A percentile compares a stretch with the other conserved stretches of the same genome.
Evolutionary conservation across 2,888 invertebrate species (phyloP).

Genomic region (Cloeon dipterum): DNA sequence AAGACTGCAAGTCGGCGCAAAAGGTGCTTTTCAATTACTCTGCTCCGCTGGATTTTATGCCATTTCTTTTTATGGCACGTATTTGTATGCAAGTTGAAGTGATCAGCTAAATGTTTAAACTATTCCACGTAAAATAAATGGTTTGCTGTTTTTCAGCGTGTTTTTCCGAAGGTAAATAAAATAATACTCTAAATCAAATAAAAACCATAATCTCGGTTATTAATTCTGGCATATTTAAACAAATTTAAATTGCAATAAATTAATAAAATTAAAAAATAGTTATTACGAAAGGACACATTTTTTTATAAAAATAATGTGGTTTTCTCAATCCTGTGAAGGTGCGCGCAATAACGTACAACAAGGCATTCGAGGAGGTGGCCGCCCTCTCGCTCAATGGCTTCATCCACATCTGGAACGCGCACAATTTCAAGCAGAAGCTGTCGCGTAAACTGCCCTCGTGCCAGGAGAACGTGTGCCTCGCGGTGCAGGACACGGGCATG

Average conservation of each 20-base stretch:
- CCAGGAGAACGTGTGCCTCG: conserved; percentile 83
- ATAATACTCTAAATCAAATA: no score
- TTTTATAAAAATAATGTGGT: background rate
- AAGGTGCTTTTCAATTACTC: no score
- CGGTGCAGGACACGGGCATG: conserved; percentile 62
- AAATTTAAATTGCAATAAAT: no score
- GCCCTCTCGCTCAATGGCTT: conserved; percentile 81
- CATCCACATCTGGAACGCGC: conserved; percentile 83
- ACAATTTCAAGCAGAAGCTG: conserved; percentile 68
- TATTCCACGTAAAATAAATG: no score
- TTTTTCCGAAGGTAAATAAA: no score
- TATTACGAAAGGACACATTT: background rate
- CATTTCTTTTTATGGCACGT: conserved; percentile 10
- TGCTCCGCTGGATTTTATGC: background rate
- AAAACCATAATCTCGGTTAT: no score
- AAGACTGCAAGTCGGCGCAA: conserved; percentile 57
- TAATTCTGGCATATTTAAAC: no score
- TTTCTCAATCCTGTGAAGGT: no score
- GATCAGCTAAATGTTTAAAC: no score
- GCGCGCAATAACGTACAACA: conserved; percentile 71
- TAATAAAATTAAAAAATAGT: no score
- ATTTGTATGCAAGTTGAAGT: no score
- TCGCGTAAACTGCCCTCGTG: conserved; percentile 69
- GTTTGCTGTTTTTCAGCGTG: no score
- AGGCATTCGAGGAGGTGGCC: conserved; percentile 65